These are phyloP conservation scores for Pseudomyrmex flavicornis DNA, from an alignment of 1,140 invertebrate species.

Conservation along the genomic window DNA sequence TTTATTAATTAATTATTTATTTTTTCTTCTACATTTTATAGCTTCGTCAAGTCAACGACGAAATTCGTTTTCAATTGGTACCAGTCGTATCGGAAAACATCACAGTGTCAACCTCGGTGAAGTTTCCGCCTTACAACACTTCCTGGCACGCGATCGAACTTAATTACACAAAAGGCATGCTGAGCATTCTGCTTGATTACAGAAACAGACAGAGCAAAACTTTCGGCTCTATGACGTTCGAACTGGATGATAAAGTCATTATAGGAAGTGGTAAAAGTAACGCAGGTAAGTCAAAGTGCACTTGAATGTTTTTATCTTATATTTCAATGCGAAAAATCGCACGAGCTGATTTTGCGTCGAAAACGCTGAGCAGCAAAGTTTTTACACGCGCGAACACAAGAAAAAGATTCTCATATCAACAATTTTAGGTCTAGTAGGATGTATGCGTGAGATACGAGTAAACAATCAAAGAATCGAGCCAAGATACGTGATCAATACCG, in stretches of 20 bases:
- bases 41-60: slow-evolving; percentile 92
- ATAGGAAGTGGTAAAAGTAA: slow-evolving; percentile 90
- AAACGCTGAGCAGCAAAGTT: background rate
- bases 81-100: slow-evolving; percentile 90
- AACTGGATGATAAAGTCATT: slow-evolving; percentile 87
- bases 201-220: slow-evolving; percentile 89
- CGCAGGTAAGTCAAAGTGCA: slow-evolving; percentile 78
- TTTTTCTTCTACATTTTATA: slow-evolving; percentile 76
- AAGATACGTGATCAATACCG: slow-evolving; percentile 92
- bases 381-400: slow-evolving; percentile 6
- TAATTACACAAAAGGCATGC: slow-evolving; percentile 90
- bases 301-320: background rate
- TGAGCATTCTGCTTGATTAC: slow-evolving; percentile 91
- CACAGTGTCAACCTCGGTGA: slow-evolving; percentile 91
- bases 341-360: too few species aligned
- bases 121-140: slow-evolving; percentile 90
- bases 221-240: slow-evolving; percentile 85
- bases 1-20: background rate
- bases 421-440: slow-evolving; percentile 92
- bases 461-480: slow-evolving; percentile 87
- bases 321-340: too few species aligned
- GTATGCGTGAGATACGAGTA: slow-evolving; percentile 95
- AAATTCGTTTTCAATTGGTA: slow-evolving; percentile 92
- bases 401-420: background rate
- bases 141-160: slow-evolving; percentile 92